A percentile compares a stretch with the other conserved stretches of the same genome.
Conservation (phyloP, 2,113 vertebrate genomes). For the Tachysurus fulvidraco region DNA sequence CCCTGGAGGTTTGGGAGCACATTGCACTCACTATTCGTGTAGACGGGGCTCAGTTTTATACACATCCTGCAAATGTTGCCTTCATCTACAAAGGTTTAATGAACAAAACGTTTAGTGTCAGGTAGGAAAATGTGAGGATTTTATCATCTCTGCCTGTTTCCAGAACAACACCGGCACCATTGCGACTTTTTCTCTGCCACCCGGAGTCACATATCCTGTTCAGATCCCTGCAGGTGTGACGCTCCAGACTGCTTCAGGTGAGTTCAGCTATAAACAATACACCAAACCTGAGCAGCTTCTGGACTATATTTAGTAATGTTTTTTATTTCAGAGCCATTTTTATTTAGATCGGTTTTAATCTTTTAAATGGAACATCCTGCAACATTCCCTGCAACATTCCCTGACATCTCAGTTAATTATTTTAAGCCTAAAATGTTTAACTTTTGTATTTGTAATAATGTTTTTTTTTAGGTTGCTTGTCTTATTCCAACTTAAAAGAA, state of each 20-base stretch:
- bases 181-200: constrained; percentile 78
- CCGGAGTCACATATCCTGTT: constrained; percentile 83
- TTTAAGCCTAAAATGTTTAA: not conserved
- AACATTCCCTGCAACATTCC: not conserved
- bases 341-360: not conserved
- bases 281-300: not conserved
- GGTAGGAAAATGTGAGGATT: not conserved
- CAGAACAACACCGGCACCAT: constrained; percentile 73
- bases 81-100: not conserved
- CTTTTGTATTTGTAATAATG: no score
- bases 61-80: not conserved
- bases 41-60: not conserved
- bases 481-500: no score
- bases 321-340: not conserved
- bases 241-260: constrained; percentile 87
- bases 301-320: no score
- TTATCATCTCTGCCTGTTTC: constrained; percentile 21
- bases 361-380: not conserved
- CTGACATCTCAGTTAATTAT: not conserved
- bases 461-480: no score
- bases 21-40: not conserved
- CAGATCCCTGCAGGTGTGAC: constrained; percentile 90
- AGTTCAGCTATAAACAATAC: constrained; percentile 34
- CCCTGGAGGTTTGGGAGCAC: not conserved
- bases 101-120: not conserved